Evolutionary conservation across 1,140 invertebrate genomes (phyloP), one percentile per base, ranked within the genome.

Genomic region (Caenorhabditis latens): DNA sequence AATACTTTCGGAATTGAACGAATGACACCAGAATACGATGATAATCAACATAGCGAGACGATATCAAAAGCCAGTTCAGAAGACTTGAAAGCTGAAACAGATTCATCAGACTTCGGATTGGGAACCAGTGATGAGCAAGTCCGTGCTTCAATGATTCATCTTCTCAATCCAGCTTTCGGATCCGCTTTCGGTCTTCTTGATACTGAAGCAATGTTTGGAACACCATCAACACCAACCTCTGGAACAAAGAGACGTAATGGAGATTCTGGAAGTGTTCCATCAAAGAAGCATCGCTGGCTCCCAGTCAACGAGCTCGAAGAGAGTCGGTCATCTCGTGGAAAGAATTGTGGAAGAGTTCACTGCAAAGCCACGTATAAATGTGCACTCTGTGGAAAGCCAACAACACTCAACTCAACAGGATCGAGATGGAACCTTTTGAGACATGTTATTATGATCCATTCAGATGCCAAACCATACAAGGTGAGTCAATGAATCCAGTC

Each of bases 311-410:
- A 86, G 61, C 82, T 86, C 7, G 86, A 86, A 71, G 86, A 86
- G 79, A 86, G 86, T 55, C 16, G 86, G 42, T 83, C 57, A 24
- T 71, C 65, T 4, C 71, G 86, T 19, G 82, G 86, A 46, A 86
- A 86, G n/a, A 84, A 83, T 42, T 86, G 71, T 40, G 86, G 86
- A 58, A 48, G 86, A 55, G 86, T 86, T 24, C 86, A 86, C 48
- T 86, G 86, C 79, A 86, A 86, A 57, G 86, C 86, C 13, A 86
- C 86, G 4, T 86, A 86, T 42, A 86, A 86, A 32, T 86, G 86
- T 71, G 86, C 86, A 9, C 65, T 86, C 14, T 86, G 85, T 63
- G 86, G 86, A 19, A 86, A 86, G 48, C 86, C 86, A 40, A 86
- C 86, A 2, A 86, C 86, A 32, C 79, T 86, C 48, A 86, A 86